Base-by-base conservation (phyloP, 2,113 vertebrate genomes). In the Platycercus adscitus region DNA sequence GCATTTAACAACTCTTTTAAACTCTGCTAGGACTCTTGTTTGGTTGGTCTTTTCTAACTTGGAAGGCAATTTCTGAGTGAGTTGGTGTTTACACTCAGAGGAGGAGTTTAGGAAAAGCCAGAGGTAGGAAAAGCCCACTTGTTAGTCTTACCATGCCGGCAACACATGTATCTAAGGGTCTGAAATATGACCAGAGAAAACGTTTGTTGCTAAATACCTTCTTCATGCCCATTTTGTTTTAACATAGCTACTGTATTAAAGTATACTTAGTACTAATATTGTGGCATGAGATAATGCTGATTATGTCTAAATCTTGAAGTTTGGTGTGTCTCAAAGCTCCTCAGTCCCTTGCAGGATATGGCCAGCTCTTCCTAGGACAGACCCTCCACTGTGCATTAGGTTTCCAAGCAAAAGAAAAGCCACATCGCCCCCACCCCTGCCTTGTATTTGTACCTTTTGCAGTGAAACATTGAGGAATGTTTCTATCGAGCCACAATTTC, bases 211-310 rank as follows among this genome's bases (percentile, higher is more conserved):
- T 56, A 46, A 91, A 55, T 50, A 29, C 10, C 6, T 55, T 37
- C 58, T 17, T 4, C 35, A 10, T 21, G 15, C 1, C 0, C 4
- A 8, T 1, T 18, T 53, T 11, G 47, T 55, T 29, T 28, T 8
- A 71, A 65, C 72, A 33, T 8, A 50, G 11, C 16, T 76, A 8
- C 35, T 69, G 5, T 56, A 33, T 29, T 61, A 44, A 61, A 56
- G 31, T 68, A 23, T 24, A 52, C 41, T n/a, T 71, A 78, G 21
- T 29, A 66, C 6, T 46, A 25, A 66, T 11, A 46, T 14, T 11
- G 21, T 19, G 26, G 11, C 49, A 68, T 17, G n/a, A 63, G 65
- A 68, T 89, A 49, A 58, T 39, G 35, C 14, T 79, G 56, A 18
- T 79, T 68, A 17, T 52, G 29, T 49, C 41, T 7, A 56, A 55